Conservation (phyloP, 1,140 invertebrate genomes). For the Pemphigus obesinymphae region DNA sequence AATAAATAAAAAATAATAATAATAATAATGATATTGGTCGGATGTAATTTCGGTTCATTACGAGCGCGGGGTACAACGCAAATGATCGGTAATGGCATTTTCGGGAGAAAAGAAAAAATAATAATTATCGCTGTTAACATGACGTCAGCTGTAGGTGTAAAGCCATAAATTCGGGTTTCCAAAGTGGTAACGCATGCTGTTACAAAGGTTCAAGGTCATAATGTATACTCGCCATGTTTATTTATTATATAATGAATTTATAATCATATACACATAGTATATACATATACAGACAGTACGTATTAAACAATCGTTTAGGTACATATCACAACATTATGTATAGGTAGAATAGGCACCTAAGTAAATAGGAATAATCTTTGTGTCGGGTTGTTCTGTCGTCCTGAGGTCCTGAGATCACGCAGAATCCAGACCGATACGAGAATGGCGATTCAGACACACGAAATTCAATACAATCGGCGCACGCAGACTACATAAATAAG, state of each 20-base stretch:
- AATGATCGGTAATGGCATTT: background rate
- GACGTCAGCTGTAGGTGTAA: background rate
- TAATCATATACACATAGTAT: background rate
- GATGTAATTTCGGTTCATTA: background rate
- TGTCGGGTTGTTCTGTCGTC: background rate
- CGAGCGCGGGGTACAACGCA: background rate
- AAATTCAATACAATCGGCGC: no score
- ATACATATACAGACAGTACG: no score
- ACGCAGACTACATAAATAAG: no score
- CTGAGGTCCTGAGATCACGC: no score
- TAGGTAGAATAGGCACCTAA: no score
- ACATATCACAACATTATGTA: no score
- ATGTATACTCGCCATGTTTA: background rate
- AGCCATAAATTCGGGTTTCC: background rate
- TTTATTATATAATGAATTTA: conserved; percentile 6
- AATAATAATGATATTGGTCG: background rate
- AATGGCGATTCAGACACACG: no score
- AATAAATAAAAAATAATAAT: background rate
- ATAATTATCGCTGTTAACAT: background rate
- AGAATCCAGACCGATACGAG: no score
- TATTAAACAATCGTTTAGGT: no score
- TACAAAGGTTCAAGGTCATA: conserved; percentile 14
- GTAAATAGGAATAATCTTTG: background rate
- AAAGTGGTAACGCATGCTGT: background rate
- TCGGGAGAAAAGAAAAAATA: background rate